Evolutionary conservation across 2,888 invertebrate species (phyloP).

Genomic region (Caradrina kadenii): DNA sequence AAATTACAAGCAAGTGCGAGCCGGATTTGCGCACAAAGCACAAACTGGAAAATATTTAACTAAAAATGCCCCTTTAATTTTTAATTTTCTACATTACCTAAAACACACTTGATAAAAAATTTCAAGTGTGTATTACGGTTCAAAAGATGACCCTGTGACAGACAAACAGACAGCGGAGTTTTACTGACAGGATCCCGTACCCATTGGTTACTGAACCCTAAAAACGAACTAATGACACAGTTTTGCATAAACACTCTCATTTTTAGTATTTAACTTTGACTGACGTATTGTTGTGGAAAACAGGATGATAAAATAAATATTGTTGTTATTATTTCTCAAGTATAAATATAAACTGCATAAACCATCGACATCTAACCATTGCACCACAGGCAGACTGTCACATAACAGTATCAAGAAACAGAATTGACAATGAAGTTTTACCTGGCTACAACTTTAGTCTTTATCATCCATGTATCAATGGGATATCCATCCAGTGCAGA

Average conservation of each 20-base stretch:
- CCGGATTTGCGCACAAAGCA: no score
- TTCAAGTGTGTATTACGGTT: no score
- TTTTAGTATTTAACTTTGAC: neutral
- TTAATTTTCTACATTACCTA: no score
- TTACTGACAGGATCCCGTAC: no score
- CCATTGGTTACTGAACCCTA: no score
- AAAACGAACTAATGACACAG: slow-evolving; percentile 1
- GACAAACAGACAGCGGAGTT: no score
- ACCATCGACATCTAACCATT: neutral
- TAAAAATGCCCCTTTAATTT: no score
- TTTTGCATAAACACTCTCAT: slow-evolving; percentile 14
- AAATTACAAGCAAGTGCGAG: no score
- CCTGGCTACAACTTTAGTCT: neutral
- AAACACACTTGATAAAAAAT: no score
- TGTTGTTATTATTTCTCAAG: neutral
- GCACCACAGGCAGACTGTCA: no score
- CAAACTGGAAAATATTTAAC: no score
- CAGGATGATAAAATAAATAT: neutral
- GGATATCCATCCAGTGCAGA: neutral
- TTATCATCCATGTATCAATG: neutral
- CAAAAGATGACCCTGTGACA: no score
- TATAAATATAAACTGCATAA: neutral
- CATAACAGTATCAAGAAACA: neutral
- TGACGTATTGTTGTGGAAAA: neutral
- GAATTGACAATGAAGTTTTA: slow-evolving; percentile 11